phyloP scores from a whole-genome alignment of 2,797 vertebrate species.

The Craterocephalus amniculus region DNA sequence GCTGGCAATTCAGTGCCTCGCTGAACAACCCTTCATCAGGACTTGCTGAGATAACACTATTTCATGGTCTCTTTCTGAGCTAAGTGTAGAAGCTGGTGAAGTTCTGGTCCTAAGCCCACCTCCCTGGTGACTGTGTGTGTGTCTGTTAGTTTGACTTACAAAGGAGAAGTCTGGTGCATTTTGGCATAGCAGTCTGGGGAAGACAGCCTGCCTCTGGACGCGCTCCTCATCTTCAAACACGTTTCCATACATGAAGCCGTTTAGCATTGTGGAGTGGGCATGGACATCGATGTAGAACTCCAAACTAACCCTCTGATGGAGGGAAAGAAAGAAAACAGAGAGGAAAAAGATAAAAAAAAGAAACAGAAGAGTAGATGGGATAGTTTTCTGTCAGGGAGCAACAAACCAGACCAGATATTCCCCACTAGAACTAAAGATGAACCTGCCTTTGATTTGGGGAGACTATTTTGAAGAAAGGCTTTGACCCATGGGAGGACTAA shows the following conservation, averaged over 20 bases:
- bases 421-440: slow-evolving; percentile 35
- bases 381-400: slow-evolving; percentile 45
- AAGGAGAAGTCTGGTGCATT: slow-evolving; percentile 97
- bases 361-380: slow-evolving; percentile 42
- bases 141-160: slow-evolving; percentile 81
- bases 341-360: slow-evolving; percentile 35
- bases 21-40: slow-evolving; percentile 37
- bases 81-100: slow-evolving; percentile 14
- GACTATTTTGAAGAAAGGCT: slow-evolving; percentile 31
- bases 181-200: slow-evolving; percentile 94
- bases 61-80: slow-evolving; percentile 35
- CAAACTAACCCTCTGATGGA: slow-evolving; percentile 90
- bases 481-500: slow-evolving; percentile 45
- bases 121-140: slow-evolving; percentile 26
- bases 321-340: slow-evolving; percentile 24
- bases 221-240: slow-evolving; percentile 96
- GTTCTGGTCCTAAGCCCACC: slow-evolving; percentile 13
- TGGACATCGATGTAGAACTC: slow-evolving; percentile 99
- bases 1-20: slow-evolving; percentile 45
- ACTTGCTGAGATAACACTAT: slow-evolving; percentile 37
- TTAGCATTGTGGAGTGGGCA: slow-evolving; percentile 99
- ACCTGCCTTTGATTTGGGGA: slow-evolving; percentile 33
- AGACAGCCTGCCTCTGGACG: slow-evolving; percentile 94
- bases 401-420: slow-evolving; percentile 37
- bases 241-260: slow-evolving; percentile 99